Base-by-base conservation (phyloP, 1,140 invertebrate species). In the Lepidurus packardi region DNA sequence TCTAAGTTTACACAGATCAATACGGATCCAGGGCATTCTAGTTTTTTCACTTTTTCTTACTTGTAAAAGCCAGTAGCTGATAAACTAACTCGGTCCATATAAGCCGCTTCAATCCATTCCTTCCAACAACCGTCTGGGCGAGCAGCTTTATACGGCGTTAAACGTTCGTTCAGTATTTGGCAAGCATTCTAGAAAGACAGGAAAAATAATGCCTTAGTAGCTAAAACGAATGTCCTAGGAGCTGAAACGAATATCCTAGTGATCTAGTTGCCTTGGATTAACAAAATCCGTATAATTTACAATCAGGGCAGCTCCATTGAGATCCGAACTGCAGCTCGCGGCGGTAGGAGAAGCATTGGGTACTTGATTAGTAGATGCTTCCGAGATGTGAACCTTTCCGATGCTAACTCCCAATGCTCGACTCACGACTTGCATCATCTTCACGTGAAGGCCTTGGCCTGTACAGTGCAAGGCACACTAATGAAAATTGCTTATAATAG, bases 291-390 rank as follows among this genome's bases (percentile, higher is more conserved):
- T 7, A 25, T 73, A 6, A 65, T 73, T n/a, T 73, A 78, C 91
- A 82, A 95, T 83, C 73, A 98, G 89, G 21, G 97, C 97, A 92
- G 97, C 95, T 80, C 96, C 96, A 86, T 98, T 97, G 0, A 98
- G 84, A 88, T 98, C 96, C 1, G 95, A 97, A 7, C 93, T 91
- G 73, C 90, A 89, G 86, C 94, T 97, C 1, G 94, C 97, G 41
- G 96, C 96, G 10, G 96, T 97, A 0, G 96, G 89, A 25, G 94
- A 93, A 0, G 95, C 94, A 84, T 98, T 98, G 0, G 96, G 95
- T 0, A 98, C 94, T 86, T 96, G 97, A 83, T 97, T 94, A 0
- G 95, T 97, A 10, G 92, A 86, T 0, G 94, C 96, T 86, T 98
- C 96, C 76, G 88, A 89, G 34, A 97, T 94, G 83, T 96, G 91